phyloP scores from a whole-genome alignment of 1,140 invertebrate species.

The Monochamus saltuarius region DNA sequence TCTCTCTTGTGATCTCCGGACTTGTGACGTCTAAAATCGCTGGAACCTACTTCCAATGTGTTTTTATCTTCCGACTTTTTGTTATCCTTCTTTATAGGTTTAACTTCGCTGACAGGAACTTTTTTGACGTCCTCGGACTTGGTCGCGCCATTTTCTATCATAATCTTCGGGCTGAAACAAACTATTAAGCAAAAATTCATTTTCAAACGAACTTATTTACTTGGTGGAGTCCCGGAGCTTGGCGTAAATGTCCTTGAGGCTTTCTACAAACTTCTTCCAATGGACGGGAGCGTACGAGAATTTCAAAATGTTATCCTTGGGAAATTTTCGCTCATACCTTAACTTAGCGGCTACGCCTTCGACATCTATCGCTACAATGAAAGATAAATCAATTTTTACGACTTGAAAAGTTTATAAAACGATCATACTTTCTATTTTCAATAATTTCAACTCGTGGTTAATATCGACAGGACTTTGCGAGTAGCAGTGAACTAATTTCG shows the following conservation, averaged over 20 bases:
- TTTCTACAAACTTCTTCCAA: constrained; percentile 42
- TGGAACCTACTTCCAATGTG: constrained; percentile 36
- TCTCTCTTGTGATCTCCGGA: constrained; percentile 25
- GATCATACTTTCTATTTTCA: constrained; percentile 66
- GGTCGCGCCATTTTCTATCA: constrained; percentile 44
- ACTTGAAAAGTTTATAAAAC: not conserved
- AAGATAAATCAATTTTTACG: constrained; percentile 10
- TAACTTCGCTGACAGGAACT: constrained; percentile 45
- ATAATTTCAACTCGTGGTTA: constrained; percentile 64
- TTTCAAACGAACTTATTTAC: constrained; percentile 24
- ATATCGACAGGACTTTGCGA: constrained; percentile 61
- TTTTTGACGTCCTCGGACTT: constrained; percentile 39
- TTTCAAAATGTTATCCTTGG: constrained; percentile 37
- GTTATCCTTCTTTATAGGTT: constrained; percentile 45
- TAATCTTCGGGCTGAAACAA: constrained; percentile 46
- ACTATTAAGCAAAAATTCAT: not conserved
- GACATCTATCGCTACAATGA: constrained; percentile 43
- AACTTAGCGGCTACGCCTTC: constrained; percentile 42
- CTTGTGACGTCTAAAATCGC: constrained; percentile 38
- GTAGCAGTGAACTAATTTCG: constrained; percentile 60
- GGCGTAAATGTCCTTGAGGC: constrained; percentile 40
- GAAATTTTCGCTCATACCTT: constrained; percentile 41
- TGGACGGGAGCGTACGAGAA: constrained; percentile 42
- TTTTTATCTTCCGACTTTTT: constrained; percentile 35
- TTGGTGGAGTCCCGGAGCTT: constrained; percentile 42